Percentiles rank a stretch among this genome's conserved stretches.
Evolutionary conservation across 2,113 vertebrate genomes (phyloP).

Genomic region (Hyperopisus bebe): DNA sequence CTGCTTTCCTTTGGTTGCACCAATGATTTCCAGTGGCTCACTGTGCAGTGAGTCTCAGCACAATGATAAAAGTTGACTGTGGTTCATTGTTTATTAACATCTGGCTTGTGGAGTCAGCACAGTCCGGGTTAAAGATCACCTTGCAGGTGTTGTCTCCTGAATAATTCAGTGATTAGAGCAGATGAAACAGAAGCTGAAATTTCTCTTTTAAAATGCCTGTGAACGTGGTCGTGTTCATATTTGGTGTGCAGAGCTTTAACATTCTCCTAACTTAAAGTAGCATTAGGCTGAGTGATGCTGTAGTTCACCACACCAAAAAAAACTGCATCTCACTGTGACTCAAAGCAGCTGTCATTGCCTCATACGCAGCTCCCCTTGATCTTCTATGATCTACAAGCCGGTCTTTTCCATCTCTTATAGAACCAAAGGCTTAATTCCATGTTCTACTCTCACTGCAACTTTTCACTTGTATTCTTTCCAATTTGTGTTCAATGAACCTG

Average conservation of each 20-base stretch:
- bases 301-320: neutral
- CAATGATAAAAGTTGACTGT: neutral
- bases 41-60: neutral
- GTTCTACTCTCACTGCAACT: neutral
- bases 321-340: slow-evolving; percentile 5
- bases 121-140: neutral
- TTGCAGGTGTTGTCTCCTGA: neutral
- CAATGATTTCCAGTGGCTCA: neutral
- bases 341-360: neutral
- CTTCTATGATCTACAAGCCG: neutral
- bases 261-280: neutral
- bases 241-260: neutral
- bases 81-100: neutral
- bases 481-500: neutral
- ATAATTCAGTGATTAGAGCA: neutral
- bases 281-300: neutral
- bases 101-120: neutral
- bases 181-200: neutral
- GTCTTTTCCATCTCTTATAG: neutral
- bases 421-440: neutral
- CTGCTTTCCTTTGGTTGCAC: neutral
- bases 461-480: neutral
- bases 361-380: neutral
- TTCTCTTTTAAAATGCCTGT: neutral
- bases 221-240: neutral